These are phyloP conservation scores for Plectrocnemia conspersa DNA, from an alignment of 1,140 invertebrate species.

Conservation along the genomic window DNA sequence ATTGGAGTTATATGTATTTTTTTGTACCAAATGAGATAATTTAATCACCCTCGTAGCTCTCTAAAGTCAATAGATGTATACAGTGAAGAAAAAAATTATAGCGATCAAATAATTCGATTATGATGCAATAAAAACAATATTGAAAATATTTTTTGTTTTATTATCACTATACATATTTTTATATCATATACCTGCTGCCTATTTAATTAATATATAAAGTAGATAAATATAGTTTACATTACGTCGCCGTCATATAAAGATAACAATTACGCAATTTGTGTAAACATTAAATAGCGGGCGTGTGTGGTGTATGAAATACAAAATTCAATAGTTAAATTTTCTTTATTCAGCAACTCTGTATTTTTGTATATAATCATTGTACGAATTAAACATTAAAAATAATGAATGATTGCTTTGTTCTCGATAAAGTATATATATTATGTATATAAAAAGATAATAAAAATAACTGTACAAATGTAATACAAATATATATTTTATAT, in stretches of 20 bases:
- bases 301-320: conserved; percentile 1
- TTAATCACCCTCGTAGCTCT: no score
- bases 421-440: conserved; percentile 3
- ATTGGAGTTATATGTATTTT: no score
- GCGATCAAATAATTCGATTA: neutral
- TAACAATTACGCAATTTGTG: no score
- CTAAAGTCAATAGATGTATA: neutral
- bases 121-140: neutral
- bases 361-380: conserved; percentile 10
- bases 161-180: no score
- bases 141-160: neutral
- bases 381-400: conserved; percentile 12
- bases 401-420: conserved; percentile 14
- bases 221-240: no score
- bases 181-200: no score
- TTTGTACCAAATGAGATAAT: no score
- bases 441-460: conserved; percentile 8
- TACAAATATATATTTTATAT: neutral
- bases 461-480: conserved; percentile 2
- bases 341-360: conserved; percentile 18
- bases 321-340: conserved; percentile 6
- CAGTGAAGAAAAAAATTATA: neutral
- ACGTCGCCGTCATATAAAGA: no score
- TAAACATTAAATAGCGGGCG: no score
- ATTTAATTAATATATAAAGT: no score